These are phyloP conservation scores for Nymphicus hollandicus DNA, from an alignment of 2,113 vertebrate genomes.

Conservation along the genomic window DNA sequence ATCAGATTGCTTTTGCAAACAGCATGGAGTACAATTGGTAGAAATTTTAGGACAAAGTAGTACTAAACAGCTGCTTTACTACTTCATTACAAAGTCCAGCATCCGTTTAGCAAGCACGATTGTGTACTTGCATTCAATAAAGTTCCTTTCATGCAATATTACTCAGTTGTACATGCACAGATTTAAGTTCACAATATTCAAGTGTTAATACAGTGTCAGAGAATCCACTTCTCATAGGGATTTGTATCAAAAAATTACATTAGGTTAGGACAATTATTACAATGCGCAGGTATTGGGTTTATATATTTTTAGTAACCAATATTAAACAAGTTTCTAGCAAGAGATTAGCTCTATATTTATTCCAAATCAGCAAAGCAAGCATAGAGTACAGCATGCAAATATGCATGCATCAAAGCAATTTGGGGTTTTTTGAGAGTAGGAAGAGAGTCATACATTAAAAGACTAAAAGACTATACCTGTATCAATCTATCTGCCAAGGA, in stretches of 20 bases:
- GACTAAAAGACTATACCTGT: slow-evolving; percentile 90
- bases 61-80: slow-evolving; percentile 54
- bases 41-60: slow-evolving; percentile 61
- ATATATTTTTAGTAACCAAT: slow-evolving; percentile 58
- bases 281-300: slow-evolving; percentile 63
- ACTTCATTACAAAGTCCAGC: slow-evolving; percentile 34
- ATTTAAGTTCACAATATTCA: slow-evolving; percentile 29
- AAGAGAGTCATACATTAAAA: slow-evolving; percentile 61
- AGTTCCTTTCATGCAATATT: slow-evolving; percentile 79
- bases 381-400: slow-evolving; percentile 74
- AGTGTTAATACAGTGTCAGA: slow-evolving; percentile 61
- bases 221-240: slow-evolving; percentile 36
- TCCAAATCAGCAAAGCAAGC: slow-evolving; percentile 43
- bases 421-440: neutral
- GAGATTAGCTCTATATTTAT: slow-evolving; percentile 55
- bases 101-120: slow-evolving; percentile 49
- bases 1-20: slow-evolving; percentile 55
- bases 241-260: slow-evolving; percentile 47
- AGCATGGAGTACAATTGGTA: slow-evolving; percentile 54
- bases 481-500: slow-evolving; percentile 99
- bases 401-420: slow-evolving; percentile 72
- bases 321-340: slow-evolving; percentile 49
- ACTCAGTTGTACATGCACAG: slow-evolving; percentile 72
- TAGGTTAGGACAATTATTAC: slow-evolving; percentile 62
- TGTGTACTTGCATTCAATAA: slow-evolving; percentile 47